Evolutionary conservation across 2,797 vertebrate species (phyloP), one percentile per base, ranked within the genome.

Genomic region (Chiloscyllium punctatum): DNA sequence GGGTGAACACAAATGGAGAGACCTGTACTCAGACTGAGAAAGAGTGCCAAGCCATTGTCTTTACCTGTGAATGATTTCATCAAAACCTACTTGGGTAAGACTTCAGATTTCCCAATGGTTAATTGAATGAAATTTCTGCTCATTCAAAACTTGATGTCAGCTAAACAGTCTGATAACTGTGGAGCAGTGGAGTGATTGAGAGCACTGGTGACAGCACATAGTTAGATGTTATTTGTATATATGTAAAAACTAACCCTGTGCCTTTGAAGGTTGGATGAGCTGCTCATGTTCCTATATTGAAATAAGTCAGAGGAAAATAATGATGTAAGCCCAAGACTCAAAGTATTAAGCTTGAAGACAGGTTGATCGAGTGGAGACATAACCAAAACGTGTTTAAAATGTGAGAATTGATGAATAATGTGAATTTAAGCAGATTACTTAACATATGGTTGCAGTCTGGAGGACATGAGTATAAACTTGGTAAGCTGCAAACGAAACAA

Each of bases 381-480:
- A 92, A 69, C 25, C 90, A n/a, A 69, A 92, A 9, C 18, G 9
- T 92, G 90, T 69, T 92, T 68, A 68, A 68, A 62, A 69, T 37
- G 53, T 33, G 37, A 3, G 90, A 25, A 25, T 92, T 62, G 90
- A 69, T 92, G 90, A 66, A 92, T 68, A 92, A 92, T 92, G 62
- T 11, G 37, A 92, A 37, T 42, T 25, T 92, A 69, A 69, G 62
- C 62, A 92, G 90, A 69, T 69, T 92, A 92, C 66, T 92, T 92
- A 37, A 15, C 7, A 42, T 42, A 21, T 68, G 90, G 42, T 42
- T 92, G 66, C 66, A 25, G 21, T 11, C 90, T 21, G 37, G 90
- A 92, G 18, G n/a, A 92, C 21, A 69, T 68, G 8, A 92, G 90
- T 25, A 9, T 27, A 42, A 69, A n/a, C 69, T 42, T 25, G 62